A percentile compares a stretch with the other conserved stretches of the same genome.
phyloP scores from a whole-genome alignment of 2,797 vertebrate genomes.

The Rhinophrynus dorsalis region DNA sequence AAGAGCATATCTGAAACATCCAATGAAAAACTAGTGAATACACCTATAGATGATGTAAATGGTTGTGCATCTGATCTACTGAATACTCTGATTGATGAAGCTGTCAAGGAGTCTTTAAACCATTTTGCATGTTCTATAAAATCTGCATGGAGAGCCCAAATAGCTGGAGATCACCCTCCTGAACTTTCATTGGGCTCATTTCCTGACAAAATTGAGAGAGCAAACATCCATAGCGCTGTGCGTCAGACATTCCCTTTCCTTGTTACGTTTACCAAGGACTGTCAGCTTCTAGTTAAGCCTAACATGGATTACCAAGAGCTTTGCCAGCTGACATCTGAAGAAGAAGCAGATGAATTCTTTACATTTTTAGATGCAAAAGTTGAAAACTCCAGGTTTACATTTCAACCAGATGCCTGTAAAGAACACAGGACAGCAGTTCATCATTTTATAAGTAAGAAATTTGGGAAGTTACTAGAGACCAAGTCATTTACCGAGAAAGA shows the following conservation, averaged over 20 bases:
- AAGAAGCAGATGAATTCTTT: constrained; percentile 86
- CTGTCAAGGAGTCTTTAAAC: constrained; percentile 67
- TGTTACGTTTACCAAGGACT: constrained; percentile 79
- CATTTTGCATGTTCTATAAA: constrained; percentile 74
- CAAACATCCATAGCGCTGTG: constrained; percentile 78
- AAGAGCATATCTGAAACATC: not conserved
- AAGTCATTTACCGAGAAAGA: constrained; percentile 79
- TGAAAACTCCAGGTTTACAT: constrained; percentile 80
- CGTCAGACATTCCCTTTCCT: constrained; percentile 86
- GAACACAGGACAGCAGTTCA: constrained; percentile 87
- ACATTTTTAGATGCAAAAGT: constrained; percentile 87
- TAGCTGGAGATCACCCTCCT: not conserved
- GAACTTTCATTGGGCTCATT: constrained; percentile 78
- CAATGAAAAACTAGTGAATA: not conserved
- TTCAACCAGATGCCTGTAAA: constrained; percentile 80
- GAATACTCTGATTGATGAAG: constrained; percentile 59
- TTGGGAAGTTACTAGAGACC: constrained; percentile 90
- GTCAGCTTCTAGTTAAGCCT: constrained; percentile 79
- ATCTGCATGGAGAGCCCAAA: constrained; percentile 40
- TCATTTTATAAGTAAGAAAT: constrained; percentile 85
- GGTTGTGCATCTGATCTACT: not conserved
- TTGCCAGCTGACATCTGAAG: constrained; percentile 78
- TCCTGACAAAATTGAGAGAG: constrained; percentile 78
- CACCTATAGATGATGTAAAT: not conserved
- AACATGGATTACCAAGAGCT: constrained; percentile 85